Evolutionary conservation across 2,888 invertebrate genomes (phyloP), one percentile per base, ranked within the genome.

Genomic region (Itoplectis maculator): DNA sequence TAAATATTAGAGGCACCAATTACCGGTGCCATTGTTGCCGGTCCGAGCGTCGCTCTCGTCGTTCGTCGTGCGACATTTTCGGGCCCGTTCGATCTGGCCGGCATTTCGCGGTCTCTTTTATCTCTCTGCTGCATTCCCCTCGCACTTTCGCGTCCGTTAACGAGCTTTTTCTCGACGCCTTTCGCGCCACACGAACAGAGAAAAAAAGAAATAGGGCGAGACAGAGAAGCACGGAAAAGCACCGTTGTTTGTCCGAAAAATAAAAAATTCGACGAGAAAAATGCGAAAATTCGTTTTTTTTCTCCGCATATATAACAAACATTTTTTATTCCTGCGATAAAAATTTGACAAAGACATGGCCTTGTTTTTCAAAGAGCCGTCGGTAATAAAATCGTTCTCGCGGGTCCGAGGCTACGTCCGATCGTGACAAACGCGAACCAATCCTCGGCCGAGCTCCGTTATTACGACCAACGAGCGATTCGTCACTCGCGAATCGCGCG

Each of bases 1-100:
- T 37, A 29, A 23, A 65, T 42, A 56, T 63, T 49, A 11, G 35
- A 40, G 66, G 42, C n/a, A 59, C 69, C 81, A 74, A 78, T 74
- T 74, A 74, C 73, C 20, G 59, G 59, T 54, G 35, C 66, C 59
- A 79, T 79, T 79, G 79, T 79, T 79, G 73, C 23, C 54, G 40
- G 37, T 66, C 47, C 37, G 61, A 56, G 56, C 72, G 72, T 73
- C 56, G n/a, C n/a, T 29, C 29, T 47, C 59, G 56, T 54, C 23
- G 40, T 18, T n/a, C 15, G 40, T n/a, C 8, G 13, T 51, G 65
- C 51, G 56, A 37, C 49, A 20, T 47, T 37, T 70, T 54, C 23
- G 49, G 20, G 37, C 69, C 37, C 37, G n/a, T 37, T 61, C 61
- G 49, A 29, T 5, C 15, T 49, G 40, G 68, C 18, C 20, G 37